A percentile compares a stretch with the other conserved stretches of the same genome.
Evolutionary conservation across 1,140 invertebrate species (phyloP).

Genomic region (Drosophila littoralis): DNA sequence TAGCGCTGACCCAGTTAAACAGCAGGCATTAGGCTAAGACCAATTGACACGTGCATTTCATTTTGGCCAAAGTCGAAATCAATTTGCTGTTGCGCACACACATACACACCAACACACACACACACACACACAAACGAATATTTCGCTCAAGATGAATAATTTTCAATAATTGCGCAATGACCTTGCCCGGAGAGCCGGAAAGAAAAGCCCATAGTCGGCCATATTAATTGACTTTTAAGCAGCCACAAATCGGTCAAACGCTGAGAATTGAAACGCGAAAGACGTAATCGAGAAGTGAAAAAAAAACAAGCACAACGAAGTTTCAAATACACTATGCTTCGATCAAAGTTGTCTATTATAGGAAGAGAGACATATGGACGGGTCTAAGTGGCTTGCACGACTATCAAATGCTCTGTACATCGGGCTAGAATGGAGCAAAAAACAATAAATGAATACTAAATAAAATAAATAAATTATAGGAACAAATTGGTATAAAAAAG

Average conservation of each 20-base stretch:
- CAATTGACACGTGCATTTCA: conserved; percentile 36
- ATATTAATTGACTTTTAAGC: conserved; percentile 73
- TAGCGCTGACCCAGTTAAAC: conserved; percentile 43
- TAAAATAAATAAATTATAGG: too few relatives aligned
- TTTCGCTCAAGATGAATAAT: conserved; percentile 35
- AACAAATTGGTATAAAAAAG: too few relatives aligned
- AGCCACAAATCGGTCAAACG: conserved; percentile 45
- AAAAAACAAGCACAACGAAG: neutral
- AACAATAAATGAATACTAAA: neutral
- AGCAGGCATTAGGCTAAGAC: conserved; percentile 5
- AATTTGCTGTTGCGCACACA: conserved; percentile 19
- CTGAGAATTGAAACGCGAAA: conserved; percentile 15
- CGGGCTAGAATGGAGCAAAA: too few relatives aligned
- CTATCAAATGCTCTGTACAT: too few relatives aligned
- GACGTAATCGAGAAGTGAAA: neutral
- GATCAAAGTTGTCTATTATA: too few relatives aligned
- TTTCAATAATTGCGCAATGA: conserved; percentile 56
- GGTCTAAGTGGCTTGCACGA: too few relatives aligned
- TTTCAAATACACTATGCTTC: conserved; percentile 8
- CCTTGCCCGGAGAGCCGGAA: conserved; percentile 57
- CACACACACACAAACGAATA: neutral
- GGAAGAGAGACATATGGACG: too few relatives aligned
- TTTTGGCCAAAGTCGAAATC: conserved; percentile 13
- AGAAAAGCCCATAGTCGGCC: conserved; percentile 43
- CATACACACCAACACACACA: neutral